Percentiles rank a stretch among this genome's conserved stretches.
phyloP scores from a whole-genome alignment of 2,888 invertebrate genomes.

The Tipula vernalis region DNA sequence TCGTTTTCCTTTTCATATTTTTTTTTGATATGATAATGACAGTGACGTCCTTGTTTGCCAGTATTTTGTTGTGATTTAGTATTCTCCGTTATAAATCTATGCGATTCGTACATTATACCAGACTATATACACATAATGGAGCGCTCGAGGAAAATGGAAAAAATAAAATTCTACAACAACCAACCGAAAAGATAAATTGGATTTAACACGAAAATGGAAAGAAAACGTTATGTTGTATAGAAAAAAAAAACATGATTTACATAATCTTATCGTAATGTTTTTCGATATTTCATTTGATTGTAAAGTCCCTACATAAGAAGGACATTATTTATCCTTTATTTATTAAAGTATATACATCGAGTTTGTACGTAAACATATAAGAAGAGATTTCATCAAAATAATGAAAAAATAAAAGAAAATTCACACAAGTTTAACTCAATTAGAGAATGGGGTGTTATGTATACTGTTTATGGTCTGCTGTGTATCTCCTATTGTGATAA shows the following conservation, averaged over 20 bases:
- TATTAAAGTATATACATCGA: background rate
- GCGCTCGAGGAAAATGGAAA: background rate
- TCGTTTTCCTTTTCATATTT: background rate
- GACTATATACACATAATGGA: background rate
- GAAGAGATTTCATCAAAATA: background rate
- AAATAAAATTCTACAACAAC: background rate
- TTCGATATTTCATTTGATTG: background rate
- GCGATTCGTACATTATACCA: background rate
- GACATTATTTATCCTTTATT: background rate
- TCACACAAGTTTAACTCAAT: background rate
- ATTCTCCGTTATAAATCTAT: background rate
- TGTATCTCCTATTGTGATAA: background rate
- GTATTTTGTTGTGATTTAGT: conserved; percentile 4
- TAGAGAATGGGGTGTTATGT: background rate
- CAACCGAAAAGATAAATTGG: background rate
- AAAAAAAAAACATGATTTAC: background rate
- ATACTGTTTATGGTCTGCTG: background rate
- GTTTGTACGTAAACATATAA: background rate
- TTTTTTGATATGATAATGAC: background rate
- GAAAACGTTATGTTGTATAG: background rate
- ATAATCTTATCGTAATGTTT: conserved; percentile 4
- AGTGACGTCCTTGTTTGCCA: background rate
- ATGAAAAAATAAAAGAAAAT: background rate
- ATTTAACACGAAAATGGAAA: background rate
- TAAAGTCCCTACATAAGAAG: background rate